Evolutionary conservation across 2,888 invertebrate genomes (phyloP).

Genomic region (Brachyptera putata): DNA sequence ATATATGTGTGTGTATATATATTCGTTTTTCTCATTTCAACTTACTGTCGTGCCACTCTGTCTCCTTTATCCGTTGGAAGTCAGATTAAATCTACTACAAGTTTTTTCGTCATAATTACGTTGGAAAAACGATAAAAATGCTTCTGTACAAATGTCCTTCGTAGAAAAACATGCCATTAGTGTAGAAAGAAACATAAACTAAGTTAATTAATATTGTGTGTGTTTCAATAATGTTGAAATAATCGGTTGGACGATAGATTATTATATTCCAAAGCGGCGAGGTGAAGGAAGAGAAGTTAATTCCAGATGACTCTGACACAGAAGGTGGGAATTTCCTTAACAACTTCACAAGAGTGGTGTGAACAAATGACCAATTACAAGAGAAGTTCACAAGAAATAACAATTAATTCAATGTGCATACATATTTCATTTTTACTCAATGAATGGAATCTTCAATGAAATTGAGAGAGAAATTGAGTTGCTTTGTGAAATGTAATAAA

Average conservation of each 20-base stretch:
- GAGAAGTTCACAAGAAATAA: background rate
- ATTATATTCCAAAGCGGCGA: background rate
- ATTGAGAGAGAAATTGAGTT: too few relatives aligned
- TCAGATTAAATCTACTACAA: constrained; percentile 16
- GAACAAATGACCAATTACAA: background rate
- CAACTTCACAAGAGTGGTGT: background rate
- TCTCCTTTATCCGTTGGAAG: constrained; percentile 20
- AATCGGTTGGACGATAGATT: constrained; percentile 3
- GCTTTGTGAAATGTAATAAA: too few relatives aligned
- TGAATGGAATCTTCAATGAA: too few relatives aligned
- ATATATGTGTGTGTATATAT: too few relatives aligned
- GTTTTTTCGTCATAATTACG: constrained; percentile 19
- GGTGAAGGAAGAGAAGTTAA: background rate
- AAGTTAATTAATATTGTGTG: constrained; percentile 14
- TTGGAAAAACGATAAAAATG: constrained; percentile 20
- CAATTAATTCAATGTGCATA: too few relatives aligned
- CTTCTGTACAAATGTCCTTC: constrained; percentile 22
- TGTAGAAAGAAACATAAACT: constrained; percentile 8
- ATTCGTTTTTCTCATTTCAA: background rate
- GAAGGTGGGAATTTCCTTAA: background rate
- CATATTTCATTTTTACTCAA: too few relatives aligned
- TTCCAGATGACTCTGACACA: background rate
- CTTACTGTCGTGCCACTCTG: constrained; percentile 7
- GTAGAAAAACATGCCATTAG: constrained; percentile 22
- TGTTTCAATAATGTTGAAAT: background rate